A percentile compares a stretch with the other conserved stretches of the same genome.
Evolutionary conservation across 2,888 invertebrate species (phyloP).

Genomic region (Drosophila picticornis): DNA sequence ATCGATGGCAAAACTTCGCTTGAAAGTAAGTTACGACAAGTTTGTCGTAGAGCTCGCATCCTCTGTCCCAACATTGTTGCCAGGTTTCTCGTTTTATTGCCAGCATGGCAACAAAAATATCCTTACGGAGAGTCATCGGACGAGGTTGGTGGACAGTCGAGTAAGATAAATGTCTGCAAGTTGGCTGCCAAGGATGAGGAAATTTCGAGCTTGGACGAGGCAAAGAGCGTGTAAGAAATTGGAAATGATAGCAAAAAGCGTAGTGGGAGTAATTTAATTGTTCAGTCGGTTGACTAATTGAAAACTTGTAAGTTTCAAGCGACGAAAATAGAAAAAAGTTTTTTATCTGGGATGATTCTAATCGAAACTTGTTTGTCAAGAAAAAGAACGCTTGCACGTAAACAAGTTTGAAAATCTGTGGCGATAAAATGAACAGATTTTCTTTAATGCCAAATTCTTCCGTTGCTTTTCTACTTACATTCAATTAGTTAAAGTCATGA

Average conservation of each 20-base stretch:
- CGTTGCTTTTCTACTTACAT: neutral
- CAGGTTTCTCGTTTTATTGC: slow-evolving; percentile 42
- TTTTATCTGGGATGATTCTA: slow-evolving; percentile 17
- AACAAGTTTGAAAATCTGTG: slow-evolving; percentile 16
- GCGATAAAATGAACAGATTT: slow-evolving; percentile 27
- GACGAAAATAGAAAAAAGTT: slow-evolving; percentile 58
- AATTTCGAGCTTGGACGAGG: slow-evolving; percentile 12
- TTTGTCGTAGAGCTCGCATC: slow-evolving; percentile 45
- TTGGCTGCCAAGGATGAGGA: slow-evolving; percentile 24
- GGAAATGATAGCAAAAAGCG: slow-evolving; percentile 30
- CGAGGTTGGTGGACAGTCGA: slow-evolving; percentile 29
- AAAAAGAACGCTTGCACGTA: slow-evolving; percentile 1
- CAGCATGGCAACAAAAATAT: slow-evolving; percentile 40
- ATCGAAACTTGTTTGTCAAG: slow-evolving; percentile 48
- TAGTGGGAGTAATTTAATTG: slow-evolving; percentile 68
- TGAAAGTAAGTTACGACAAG: slow-evolving; percentile 77
- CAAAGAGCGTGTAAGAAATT: slow-evolving; percentile 25
- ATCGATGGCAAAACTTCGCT: slow-evolving; percentile 72
- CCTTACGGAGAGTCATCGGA: slow-evolving; percentile 47
- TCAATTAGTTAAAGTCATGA: neutral
- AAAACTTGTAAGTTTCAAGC: slow-evolving; percentile 66
- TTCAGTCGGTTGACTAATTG: slow-evolving; percentile 75
- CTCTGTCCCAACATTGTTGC: slow-evolving; percentile 21
- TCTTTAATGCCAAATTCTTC: neutral
- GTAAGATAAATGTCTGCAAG: slow-evolving; percentile 72